Percentiles rank a stretch among this genome's conserved stretches.
Evolutionary conservation across 1,140 invertebrate genomes (phyloP).

Genomic region (Paraescarpia echinospica): DNA sequence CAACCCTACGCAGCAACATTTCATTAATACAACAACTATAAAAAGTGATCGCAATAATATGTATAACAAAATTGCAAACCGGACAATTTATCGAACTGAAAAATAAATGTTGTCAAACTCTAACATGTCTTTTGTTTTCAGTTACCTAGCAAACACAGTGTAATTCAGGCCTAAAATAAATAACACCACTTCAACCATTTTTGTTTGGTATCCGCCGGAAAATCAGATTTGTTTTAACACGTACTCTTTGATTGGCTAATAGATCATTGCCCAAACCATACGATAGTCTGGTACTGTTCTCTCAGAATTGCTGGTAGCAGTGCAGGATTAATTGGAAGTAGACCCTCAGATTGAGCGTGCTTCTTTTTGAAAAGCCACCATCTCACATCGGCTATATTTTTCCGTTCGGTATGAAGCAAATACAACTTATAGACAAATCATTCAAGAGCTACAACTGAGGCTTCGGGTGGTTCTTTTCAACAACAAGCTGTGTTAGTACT

Average conservation of each 20-base stretch:
- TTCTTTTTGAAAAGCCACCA: slow-evolving; percentile 20
- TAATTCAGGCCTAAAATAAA: too few species aligned
- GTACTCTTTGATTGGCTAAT: slow-evolving; percentile 14
- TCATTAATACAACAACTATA: too few species aligned
- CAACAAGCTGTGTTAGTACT: slow-evolving; percentile 10
- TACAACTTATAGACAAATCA: slow-evolving; percentile 9
- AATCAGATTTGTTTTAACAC: too few species aligned
- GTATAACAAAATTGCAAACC: too few species aligned
- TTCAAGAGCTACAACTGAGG: background rate
- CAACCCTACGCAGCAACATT: background rate
- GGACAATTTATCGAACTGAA: too few species aligned
- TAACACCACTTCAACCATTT: too few species aligned
- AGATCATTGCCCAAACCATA: slow-evolving; percentile 9
- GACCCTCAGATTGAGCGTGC: slow-evolving; percentile 19
- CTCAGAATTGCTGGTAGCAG: slow-evolving; percentile 23
- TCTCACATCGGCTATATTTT: background rate
- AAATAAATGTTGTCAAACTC: too few species aligned
- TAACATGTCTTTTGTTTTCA: too few species aligned
- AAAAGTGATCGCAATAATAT: too few species aligned
- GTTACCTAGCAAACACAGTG: too few species aligned
- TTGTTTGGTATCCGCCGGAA: too few species aligned
- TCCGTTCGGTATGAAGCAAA: background rate
- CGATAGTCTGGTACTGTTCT: slow-evolving; percentile 24
- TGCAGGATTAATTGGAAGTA: too few species aligned
- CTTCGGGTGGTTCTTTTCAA: background rate